phyloP scores from a whole-genome alignment of 2,797 vertebrate species.

The Muscicapa comitata region DNA sequence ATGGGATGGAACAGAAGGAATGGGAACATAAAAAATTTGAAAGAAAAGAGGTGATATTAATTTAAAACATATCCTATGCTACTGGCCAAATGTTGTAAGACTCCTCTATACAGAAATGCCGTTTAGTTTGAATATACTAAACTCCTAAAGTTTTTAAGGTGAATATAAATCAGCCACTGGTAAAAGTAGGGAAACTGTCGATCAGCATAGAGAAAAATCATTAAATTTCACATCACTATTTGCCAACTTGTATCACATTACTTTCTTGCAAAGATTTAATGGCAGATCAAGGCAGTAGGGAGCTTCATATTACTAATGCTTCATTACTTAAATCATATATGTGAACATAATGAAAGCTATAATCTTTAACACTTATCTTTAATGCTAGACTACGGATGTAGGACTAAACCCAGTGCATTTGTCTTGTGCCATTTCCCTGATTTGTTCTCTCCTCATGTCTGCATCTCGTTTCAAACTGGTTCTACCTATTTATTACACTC shows the following conservation, averaged over 20 bases:
- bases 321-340: neutral
- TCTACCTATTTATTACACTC: neutral
- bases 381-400: neutral
- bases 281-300: neutral
- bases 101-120: neutral
- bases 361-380: neutral
- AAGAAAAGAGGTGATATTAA: neutral
- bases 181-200: neutral
- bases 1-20: neutral
- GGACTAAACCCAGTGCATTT: neutral
- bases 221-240: neutral
- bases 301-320: neutral
- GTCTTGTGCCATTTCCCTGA: neutral
- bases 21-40: neutral
- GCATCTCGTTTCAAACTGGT: neutral
- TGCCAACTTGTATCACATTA: neutral
- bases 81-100: neutral
- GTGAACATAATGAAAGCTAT: neutral
- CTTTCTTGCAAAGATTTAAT: neutral
- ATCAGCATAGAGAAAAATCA: neutral
- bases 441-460: neutral
- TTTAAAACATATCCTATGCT: neutral
- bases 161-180: neutral
- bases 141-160: neutral
- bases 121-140: neutral